These are phyloP conservation scores for Heteromormyrus szaboi DNA, from an alignment of 2,797 vertebrate species.

Conservation along the genomic window DNA sequence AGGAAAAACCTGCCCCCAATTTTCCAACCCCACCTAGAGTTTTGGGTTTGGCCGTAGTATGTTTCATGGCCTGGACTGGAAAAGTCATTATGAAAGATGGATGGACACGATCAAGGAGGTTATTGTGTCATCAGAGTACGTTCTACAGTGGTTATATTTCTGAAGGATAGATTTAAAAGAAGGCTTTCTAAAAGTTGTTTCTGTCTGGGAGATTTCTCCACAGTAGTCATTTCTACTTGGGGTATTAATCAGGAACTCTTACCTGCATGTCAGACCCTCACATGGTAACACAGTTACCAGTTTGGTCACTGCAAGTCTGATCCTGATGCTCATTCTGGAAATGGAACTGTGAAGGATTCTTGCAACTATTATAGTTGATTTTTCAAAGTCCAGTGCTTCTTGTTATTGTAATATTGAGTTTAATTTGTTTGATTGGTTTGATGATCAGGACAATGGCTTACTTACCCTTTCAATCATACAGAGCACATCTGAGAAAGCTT, in stretches of 20 bases:
- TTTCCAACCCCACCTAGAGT: not conserved
- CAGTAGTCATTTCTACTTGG: not conserved
- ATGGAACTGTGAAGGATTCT: not conserved
- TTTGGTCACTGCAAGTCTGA: not conserved
- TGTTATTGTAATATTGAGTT: not conserved
- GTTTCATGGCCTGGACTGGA: not conserved
- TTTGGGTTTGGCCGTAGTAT: not conserved
- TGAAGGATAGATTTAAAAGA: not conserved
- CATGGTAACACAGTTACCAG: not conserved
- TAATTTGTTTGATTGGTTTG: not conserved
- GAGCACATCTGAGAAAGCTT: not conserved
- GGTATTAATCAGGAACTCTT: not conserved
- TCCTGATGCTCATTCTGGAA: not conserved
- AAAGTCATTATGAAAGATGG: not conserved
- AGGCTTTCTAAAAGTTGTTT: not conserved
- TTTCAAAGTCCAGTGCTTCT: not conserved
- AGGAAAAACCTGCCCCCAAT: constrained; percentile 4
- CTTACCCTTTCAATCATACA: not conserved
- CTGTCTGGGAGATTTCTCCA: not conserved
- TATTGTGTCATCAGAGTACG: not conserved
- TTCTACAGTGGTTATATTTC: not conserved
- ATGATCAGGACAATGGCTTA: not conserved
- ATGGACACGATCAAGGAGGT: not conserved
- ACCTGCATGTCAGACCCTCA: not conserved
- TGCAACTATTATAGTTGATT: not conserved